A percentile compares a stretch with the other conserved stretches of the same genome.
These are phyloP conservation scores for Torymus auratus DNA, from an alignment of 2,888 invertebrate genomes.

Conservation along the genomic window DNA sequence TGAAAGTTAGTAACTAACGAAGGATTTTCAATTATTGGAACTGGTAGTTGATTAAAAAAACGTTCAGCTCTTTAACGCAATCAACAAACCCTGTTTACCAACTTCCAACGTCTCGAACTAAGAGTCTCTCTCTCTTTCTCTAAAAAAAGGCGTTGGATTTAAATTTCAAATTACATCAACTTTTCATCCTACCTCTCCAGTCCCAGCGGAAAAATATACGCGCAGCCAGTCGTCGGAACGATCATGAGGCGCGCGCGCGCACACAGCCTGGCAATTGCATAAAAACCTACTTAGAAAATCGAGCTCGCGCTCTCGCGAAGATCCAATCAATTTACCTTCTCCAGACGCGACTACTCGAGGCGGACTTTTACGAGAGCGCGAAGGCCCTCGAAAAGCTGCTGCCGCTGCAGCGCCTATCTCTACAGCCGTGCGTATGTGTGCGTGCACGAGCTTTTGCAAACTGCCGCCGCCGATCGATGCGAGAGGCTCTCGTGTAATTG, in stretches of 20 bases:
- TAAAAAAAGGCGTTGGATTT: neutral
- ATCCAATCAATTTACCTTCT: slow-evolving; percentile 56
- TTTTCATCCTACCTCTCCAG: neutral
- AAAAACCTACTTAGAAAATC: slow-evolving; percentile 47
- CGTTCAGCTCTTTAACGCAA: too few relatives aligned
- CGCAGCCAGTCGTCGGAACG: neutral
- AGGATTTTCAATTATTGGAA: too few relatives aligned
- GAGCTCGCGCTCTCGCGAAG: slow-evolving; percentile 15
- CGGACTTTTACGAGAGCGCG: slow-evolving; percentile 47
- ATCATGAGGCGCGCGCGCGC: neutral
- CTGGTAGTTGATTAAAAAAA: too few relatives aligned
- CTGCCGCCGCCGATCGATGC: slow-evolving; percentile 19
- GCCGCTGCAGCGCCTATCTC: neutral
- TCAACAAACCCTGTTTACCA: too few relatives aligned
- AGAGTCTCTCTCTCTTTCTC: neutral
- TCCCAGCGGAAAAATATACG: neutral
- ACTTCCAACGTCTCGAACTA: too few relatives aligned
- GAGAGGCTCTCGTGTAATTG: slow-evolving; percentile 34
- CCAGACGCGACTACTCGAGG: slow-evolving; percentile 26
- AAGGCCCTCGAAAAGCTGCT: slow-evolving; percentile 17
- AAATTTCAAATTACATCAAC: slow-evolving; percentile 14
- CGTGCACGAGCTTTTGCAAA: slow-evolving; percentile 19
- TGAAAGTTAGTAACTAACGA: too few relatives aligned
- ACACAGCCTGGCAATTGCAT: slow-evolving; percentile 9
- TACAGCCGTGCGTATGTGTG: too few relatives aligned